Percentiles rank a stretch among this genome's conserved stretches.
phyloP scores from a whole-genome alignment of 2,888 invertebrate species.

The Liopterus haemorrhoidalis region DNA sequence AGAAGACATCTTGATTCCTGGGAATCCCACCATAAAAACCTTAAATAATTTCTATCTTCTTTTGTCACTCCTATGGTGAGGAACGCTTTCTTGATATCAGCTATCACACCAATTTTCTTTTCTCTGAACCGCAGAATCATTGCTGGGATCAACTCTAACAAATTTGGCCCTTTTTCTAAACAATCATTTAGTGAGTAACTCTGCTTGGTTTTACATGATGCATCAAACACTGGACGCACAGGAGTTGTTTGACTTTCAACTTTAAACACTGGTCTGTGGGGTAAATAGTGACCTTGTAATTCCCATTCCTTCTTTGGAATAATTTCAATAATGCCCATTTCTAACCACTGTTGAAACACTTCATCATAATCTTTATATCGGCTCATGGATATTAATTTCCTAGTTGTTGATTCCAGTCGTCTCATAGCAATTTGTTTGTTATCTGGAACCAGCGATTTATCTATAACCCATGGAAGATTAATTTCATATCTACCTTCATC shows the following conservation, averaged over 20 bases:
- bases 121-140: slow-evolving; percentile 17
- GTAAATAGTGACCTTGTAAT: slow-evolving; percentile 23
- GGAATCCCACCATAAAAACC: slow-evolving; percentile 29
- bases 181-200: slow-evolving; percentile 33
- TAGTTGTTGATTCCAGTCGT: too few species aligned
- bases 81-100: slow-evolving; percentile 33
- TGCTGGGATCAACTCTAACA: slow-evolving; percentile 29
- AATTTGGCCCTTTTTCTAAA: slow-evolving; percentile 32
- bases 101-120: slow-evolving; percentile 18
- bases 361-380: neutral
- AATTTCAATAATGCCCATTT: neutral
- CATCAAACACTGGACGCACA: slow-evolving; percentile 33
- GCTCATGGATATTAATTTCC: too few species aligned
- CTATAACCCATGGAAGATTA: too few species aligned
- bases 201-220: slow-evolving; percentile 23
- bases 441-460: too few species aligned
- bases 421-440: too few species aligned
- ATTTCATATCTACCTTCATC: too few species aligned
- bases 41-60: slow-evolving; percentile 28
- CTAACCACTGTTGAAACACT: neutral
- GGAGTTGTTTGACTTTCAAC: slow-evolving; percentile 29
- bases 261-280: slow-evolving; percentile 31
- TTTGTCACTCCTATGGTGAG: slow-evolving; percentile 27
- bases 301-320: neutral
- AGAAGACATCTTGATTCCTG: neutral